A percentile compares a stretch with the other conserved stretches of the same genome.
phyloP scores from a whole-genome alignment of 2,888 invertebrate species.

The Epirrhoe tristata region DNA sequence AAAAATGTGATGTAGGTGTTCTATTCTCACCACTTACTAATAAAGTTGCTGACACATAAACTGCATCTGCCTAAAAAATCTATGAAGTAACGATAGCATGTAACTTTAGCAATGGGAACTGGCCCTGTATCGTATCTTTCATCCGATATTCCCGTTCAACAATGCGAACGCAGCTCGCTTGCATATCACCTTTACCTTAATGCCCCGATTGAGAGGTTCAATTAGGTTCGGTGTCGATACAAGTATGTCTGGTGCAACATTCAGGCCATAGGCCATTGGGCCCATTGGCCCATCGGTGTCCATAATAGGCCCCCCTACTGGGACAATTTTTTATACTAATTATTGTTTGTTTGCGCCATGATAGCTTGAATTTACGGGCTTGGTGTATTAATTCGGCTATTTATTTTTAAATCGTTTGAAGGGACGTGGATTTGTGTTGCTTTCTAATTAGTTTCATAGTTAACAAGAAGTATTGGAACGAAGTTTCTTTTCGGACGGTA shows the following conservation, averaged over 20 bases:
- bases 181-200: slow-evolving; percentile 52
- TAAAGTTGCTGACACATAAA: no score
- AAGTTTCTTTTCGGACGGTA: no score
- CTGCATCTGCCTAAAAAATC: no score
- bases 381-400: slow-evolving; percentile 32
- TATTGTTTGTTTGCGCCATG: slow-evolving; percentile 55
- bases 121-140: background rate
- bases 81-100: no score
- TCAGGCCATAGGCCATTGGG: slow-evolving; percentile 28
- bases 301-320: slow-evolving; percentile 50
- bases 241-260: slow-evolving; percentile 35
- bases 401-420: slow-evolving; percentile 22
- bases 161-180: slow-evolving; percentile 46
- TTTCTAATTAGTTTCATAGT: slow-evolving; percentile 28
- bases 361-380: slow-evolving; percentile 36
- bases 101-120: no score
- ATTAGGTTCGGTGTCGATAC: slow-evolving; percentile 57
- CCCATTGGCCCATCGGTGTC: slow-evolving; percentile 32
- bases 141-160: slow-evolving; percentile 30
- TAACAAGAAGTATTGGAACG: no score
- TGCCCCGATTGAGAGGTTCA: slow-evolving; percentile 60
- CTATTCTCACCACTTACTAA: no score
- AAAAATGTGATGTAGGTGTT: no score
- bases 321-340: slow-evolving; percentile 53
- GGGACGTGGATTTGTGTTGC: slow-evolving; percentile 9